Evolutionary conservation across 2,888 invertebrate species (phyloP), one percentile per base, ranked within the genome.

Genomic region (Xanthia icteritia): DNA sequence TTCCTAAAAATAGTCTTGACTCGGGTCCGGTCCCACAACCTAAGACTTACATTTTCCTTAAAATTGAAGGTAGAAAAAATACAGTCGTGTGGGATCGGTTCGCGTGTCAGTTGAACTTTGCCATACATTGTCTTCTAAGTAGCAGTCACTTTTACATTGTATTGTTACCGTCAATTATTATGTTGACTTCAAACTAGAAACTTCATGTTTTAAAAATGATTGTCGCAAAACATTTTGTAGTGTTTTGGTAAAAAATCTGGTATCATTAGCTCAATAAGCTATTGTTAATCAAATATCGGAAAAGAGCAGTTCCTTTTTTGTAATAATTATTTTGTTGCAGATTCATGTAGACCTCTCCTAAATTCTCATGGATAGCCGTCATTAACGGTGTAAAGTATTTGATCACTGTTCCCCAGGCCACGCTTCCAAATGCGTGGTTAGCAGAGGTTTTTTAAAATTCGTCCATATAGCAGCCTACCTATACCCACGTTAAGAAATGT

Each of bases 101-200:
- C 73, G 82, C 83, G 77, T 85, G 85, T 77, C 73, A 74, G 76
- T 63, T 86, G 86, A 85, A 79, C 89, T 87, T 81, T 84, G 84
- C 80, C 86, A 79, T 79, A 82, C 82, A 89, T 89, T 88, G 88
- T 88, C 58, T 75, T 31, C 76, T 70, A 73, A 66, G 48, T 75
- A 79, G 84, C 72, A 39, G 77, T 74, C 75, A 86, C 88, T 83
- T 89, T 88, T 89, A 85, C 83, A 84, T 77, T 70, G 63, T 82
- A 82, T 87, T 85, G 84, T 87, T 85, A 68, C 45, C 77, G 71
- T 68, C 78, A 83, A 86, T 77, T 78, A 73, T 82, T 67, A 76
- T 63, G 39, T 76, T 64, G 61, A 64, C 67, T 31, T 23, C 23
- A 63, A 64, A 75, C 36, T 60, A 88, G 81, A 86, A 79, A 83